These are phyloP conservation scores for Brachyhypopomus occidentalis DNA, from an alignment of 2,113 vertebrate species.

Conservation along the genomic window DNA sequence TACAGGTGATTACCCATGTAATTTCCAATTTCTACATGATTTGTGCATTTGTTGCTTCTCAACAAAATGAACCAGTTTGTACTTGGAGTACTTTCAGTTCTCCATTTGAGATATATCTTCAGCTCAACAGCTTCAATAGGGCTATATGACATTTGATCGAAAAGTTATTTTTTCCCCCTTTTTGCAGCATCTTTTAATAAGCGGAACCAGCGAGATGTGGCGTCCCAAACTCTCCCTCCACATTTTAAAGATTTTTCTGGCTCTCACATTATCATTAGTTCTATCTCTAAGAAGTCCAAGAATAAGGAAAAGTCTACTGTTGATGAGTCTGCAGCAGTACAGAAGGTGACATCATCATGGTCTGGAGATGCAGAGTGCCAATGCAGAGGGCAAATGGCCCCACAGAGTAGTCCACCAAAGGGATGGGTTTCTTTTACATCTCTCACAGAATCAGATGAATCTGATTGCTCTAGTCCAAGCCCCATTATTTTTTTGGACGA, in stretches of 20 bases:
- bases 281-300: conserved; percentile 71
- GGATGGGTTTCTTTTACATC: conserved; percentile 70
- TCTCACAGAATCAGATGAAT: conserved; percentile 90
- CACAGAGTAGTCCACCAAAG: conserved; percentile 75
- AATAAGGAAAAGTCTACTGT: conserved; percentile 69
- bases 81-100: too few relatives aligned
- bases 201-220: conserved; percentile 81
- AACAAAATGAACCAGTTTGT: background rate
- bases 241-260: conserved; percentile 77
- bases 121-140: too few relatives aligned
- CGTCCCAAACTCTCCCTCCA: conserved; percentile 82
- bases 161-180: too few relatives aligned
- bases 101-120: too few relatives aligned
- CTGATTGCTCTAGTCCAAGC: conserved; percentile 94
- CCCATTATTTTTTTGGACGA: conserved; percentile 98
- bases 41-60: background rate
- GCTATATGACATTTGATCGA: too few relatives aligned
- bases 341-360: conserved; percentile 76
- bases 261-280: conserved; percentile 75
- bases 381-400: conserved; percentile 76
- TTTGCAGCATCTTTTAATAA: conserved; percentile 67
- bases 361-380: conserved; percentile 81
- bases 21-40: background rate
- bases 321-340: conserved; percentile 76
- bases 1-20: conserved; percentile 59